A percentile compares a stretch with the other conserved stretches of the same genome.
phyloP scores from a whole-genome alignment of 2,888 invertebrate species.

The Junonia oenone region DNA sequence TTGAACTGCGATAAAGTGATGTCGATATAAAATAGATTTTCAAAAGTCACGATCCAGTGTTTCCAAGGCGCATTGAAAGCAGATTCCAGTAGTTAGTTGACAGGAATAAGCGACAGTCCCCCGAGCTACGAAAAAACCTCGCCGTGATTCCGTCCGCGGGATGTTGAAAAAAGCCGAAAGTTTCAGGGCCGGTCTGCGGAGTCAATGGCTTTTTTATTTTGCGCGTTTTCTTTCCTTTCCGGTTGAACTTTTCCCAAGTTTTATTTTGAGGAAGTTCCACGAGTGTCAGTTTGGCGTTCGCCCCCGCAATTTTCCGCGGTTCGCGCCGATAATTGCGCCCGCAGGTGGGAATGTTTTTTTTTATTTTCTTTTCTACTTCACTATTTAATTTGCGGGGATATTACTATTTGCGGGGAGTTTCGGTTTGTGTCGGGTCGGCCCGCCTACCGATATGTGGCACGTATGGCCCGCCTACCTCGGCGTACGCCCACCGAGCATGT shows the following conservation, averaged over 20 bases:
- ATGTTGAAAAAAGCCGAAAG: slow-evolving; percentile 67
- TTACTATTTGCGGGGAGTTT: slow-evolving; percentile 24
- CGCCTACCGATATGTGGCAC: slow-evolving; percentile 47
- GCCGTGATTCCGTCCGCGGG: slow-evolving; percentile 58
- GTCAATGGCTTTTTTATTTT: slow-evolving; percentile 78
- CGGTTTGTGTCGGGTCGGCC: slow-evolving; percentile 31
- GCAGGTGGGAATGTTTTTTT: slow-evolving; percentile 59
- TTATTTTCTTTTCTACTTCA: slow-evolving; percentile 34
- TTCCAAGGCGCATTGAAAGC: slow-evolving; percentile 28
- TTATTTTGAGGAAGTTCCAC: slow-evolving; percentile 73
- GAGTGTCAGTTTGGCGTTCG: slow-evolving; percentile 76
- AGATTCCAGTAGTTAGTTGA: slow-evolving; percentile 55
- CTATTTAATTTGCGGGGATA: slow-evolving; percentile 30
- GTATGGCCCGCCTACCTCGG: slow-evolving; percentile 49
- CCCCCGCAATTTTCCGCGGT: slow-evolving; percentile 72
- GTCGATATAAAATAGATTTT: not conserved
- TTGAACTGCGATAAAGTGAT: not conserved
- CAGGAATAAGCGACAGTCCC: slow-evolving; percentile 57
- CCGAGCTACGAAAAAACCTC: slow-evolving; percentile 54
- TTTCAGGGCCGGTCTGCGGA: slow-evolving; percentile 65
- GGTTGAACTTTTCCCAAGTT: slow-evolving; percentile 72
- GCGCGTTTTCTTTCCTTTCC: slow-evolving; percentile 73
- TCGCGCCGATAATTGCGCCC: slow-evolving; percentile 74
- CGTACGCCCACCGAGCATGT: slow-evolving; percentile 52
- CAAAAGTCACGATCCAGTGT: slow-evolving; percentile 8